Evolutionary conservation across 2,113 vertebrate genomes (phyloP), one percentile per base, ranked within the genome.

Genomic region (Calyptomena viridis): DNA sequence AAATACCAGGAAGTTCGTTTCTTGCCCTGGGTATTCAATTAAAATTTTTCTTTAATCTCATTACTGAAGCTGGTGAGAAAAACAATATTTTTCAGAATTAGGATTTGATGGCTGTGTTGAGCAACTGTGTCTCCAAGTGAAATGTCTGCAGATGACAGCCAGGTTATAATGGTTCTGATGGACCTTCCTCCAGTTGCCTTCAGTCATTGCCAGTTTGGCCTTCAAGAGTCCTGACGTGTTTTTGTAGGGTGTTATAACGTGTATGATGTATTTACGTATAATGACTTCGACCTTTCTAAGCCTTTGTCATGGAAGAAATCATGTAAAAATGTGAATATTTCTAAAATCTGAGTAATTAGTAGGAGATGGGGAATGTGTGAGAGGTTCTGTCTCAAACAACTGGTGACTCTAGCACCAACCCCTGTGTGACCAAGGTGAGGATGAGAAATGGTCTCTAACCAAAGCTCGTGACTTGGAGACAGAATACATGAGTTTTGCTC

Each of bases 251-350:
- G 52, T 52, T 93, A 9, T 27, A 93, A 59, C 16, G 25, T 8
- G 8, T 73, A 59, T 90, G 88, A 66, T 85, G 92, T 58, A 42
- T 73, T 93, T 85, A 77, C 83, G 63, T 28, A 23, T 92, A 74
- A 94, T 95, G 92, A 75, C 88, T 95, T 90, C 88, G 92, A 94
- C 96, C 92, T 96, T 95, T 96, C 73, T 60, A 55, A 71, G 52
- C 52, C 55, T 94, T 92, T 78, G 35, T 75, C 46, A 56, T 71
- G 76, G 75, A 81, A 78, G 53, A 49, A 80, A 83, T 33, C 18
- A 9, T 83, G 55, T 73, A 44, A 85, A 90, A 91, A 42, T 6
- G 6, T 74, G 84, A 77, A 4, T 74, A 20, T n/a, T 94, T 83
- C 81, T 85, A 74, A 88, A 88, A 39, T 56, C 28, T 4, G 28